Percentiles rank a stretch among this genome's conserved stretches.
These are phyloP conservation scores for Archips xylosteana DNA, from an alignment of 2,888 invertebrate genomes.

Conservation along the genomic window DNA sequence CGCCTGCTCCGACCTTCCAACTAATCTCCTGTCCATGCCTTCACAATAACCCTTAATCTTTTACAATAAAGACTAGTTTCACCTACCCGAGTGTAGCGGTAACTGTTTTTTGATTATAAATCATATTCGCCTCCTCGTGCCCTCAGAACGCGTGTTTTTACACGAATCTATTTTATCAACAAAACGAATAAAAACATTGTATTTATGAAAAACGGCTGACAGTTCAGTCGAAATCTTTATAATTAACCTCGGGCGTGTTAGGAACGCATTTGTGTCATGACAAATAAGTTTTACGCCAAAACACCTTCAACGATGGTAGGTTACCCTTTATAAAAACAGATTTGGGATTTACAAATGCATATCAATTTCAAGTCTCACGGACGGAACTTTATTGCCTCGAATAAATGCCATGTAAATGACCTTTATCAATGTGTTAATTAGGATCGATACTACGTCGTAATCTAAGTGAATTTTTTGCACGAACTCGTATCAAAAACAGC, in stretches of 20 bases:
- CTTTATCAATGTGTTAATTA: constrained; percentile 32
- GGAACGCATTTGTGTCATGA: constrained; percentile 46
- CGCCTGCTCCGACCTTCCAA: constrained; percentile 67
- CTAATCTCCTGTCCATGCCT: constrained; percentile 35
- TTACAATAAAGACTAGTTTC: constrained; percentile 52
- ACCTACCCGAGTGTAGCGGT: constrained; percentile 12
- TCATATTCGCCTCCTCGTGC: constrained; percentile 75
- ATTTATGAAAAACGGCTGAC: constrained; percentile 64
- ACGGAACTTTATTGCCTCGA: not conserved
- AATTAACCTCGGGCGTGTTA: constrained; percentile 61
- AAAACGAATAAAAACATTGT: constrained; percentile 70
- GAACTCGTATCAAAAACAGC: constrained; percentile 13
- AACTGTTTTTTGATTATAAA: constrained; percentile 64
- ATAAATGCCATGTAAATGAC: constrained; percentile 16
- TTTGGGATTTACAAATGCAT: not conserved
- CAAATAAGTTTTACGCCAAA: constrained; percentile 38
- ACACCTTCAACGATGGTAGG: constrained; percentile 2
- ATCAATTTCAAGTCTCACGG: not conserved
- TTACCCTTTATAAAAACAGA: not conserved
- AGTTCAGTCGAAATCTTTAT: constrained; percentile 56
- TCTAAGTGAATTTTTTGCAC: constrained; percentile 18
- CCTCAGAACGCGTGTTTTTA: constrained; percentile 77
- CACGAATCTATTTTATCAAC: constrained; percentile 71
- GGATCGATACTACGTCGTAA: constrained; percentile 14
- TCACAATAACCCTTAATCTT: constrained; percentile 47